Percentiles rank a stretch among this genome's conserved stretches.
Conservation (phyloP, 2,797 vertebrate species). For the Varecia variegata region DNA sequence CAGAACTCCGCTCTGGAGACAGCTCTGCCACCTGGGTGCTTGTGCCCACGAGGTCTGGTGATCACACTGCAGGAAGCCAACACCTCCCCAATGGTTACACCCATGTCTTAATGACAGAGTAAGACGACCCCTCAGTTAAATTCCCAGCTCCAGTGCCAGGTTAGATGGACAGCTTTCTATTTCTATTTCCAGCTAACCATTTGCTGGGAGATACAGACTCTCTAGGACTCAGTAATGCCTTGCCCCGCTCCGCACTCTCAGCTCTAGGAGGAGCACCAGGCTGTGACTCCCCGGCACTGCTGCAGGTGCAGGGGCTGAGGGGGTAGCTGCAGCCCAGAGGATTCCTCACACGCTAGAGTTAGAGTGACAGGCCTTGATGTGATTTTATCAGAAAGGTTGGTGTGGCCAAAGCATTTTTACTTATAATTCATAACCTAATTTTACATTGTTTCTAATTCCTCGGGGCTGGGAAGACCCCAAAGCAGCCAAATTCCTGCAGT, state of each 20-base stretch:
- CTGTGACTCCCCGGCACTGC: not conserved
- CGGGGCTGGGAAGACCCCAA: not conserved
- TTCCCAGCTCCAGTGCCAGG: not conserved
- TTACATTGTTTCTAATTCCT: not conserved
- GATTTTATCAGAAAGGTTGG: not conserved
- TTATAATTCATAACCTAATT: not conserved
- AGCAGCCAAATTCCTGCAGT: not conserved
- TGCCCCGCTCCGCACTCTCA: not conserved
- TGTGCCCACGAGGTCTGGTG: fast-evolving
- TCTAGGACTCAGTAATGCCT: not conserved
- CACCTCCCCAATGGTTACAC: not conserved
- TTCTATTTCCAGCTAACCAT: not conserved
- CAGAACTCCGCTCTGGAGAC: not conserved
- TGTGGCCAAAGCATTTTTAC: not conserved
- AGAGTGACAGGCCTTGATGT: not conserved
- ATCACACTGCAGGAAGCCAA: fast-evolving
- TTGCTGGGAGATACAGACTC: not conserved
- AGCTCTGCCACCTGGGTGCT: not conserved
- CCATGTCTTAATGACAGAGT: not conserved
- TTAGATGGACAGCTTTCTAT: not conserved
- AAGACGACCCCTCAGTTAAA: not conserved
- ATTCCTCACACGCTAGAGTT: not conserved
- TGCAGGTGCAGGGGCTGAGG: fast-evolving
- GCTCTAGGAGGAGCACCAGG: not conserved
- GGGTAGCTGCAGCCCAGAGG: too few species aligned